Conservation (phyloP, 2,888 invertebrate genomes). For the Mythimna albipuncta region DNA sequence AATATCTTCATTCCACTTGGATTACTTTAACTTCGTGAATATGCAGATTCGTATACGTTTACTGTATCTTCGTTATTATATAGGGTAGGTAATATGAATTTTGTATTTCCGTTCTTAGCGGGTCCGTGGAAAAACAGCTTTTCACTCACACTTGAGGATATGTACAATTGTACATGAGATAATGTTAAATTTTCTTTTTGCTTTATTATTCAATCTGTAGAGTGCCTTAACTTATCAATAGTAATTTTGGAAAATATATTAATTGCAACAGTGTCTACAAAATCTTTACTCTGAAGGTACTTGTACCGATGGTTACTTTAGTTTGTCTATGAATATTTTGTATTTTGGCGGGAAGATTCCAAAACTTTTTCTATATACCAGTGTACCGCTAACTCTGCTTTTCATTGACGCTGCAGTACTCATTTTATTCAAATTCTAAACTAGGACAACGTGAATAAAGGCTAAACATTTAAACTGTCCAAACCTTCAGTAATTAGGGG, state of each 20-base stretch:
- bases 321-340: no score
- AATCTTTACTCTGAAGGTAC: neutral
- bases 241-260: neutral
- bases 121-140: slow-evolving; percentile 2
- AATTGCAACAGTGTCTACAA: no score
- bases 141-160: neutral
- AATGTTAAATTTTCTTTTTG: neutral
- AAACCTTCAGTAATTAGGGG: no score
- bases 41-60: slow-evolving; percentile 13
- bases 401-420: no score
- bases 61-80: slow-evolving; percentile 2
- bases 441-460: no score
- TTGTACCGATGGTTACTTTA: no score
- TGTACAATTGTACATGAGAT: neutral
- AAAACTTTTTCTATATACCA: no score
- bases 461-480: no score
- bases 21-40: slow-evolving; percentile 26
- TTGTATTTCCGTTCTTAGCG: neutral
- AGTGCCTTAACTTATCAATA: slow-evolving; percentile 10
- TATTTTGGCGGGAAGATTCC: no score
- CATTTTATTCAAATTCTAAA: neutral
- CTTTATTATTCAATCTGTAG: neutral
- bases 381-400: no score
- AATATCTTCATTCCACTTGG: slow-evolving; percentile 23
- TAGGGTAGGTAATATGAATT: slow-evolving; percentile 9